A percentile compares a stretch with the other conserved stretches of the same genome.
phyloP scores from a whole-genome alignment of 2,888 invertebrate species.

The Pyrgus malvae region DNA sequence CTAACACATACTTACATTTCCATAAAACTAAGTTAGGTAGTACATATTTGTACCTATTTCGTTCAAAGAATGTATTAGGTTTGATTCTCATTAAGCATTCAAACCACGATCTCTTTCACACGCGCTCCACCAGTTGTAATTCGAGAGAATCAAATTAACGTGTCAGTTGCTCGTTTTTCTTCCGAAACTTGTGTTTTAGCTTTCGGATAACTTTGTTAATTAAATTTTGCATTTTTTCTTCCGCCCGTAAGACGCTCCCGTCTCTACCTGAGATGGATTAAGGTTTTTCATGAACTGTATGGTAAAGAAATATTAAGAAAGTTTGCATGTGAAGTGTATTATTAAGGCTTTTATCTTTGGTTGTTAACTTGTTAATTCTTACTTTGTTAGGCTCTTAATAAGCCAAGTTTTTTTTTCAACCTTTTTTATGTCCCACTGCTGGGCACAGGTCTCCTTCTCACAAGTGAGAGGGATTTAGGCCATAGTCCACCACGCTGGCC shows the following conservation, averaged over 20 bases:
- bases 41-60: no score
- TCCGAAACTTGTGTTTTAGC: conserved; percentile 77
- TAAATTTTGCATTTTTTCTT: conserved; percentile 74
- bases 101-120: conserved; percentile 59
- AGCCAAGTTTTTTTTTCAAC: no score
- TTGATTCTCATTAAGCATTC: conserved; percentile 51
- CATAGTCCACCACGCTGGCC: no score
- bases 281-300: conserved; percentile 52
- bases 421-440: no score
- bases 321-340: conserved; percentile 33
- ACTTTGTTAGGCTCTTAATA: no score
- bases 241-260: conserved; percentile 40
- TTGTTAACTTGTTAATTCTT: no score
- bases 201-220: conserved; percentile 76
- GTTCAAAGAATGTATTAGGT: background rate
- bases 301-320: conserved; percentile 43
- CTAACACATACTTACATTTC: no score
- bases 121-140: conserved; percentile 66
- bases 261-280: conserved; percentile 55
- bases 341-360: background rate
- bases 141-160: conserved; percentile 75
- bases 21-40: no score
- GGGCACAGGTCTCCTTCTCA: no score
- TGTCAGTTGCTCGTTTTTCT: conserved; percentile 77
- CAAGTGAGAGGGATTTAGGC: no score